Base-by-base conservation (phyloP, 2,888 invertebrate genomes). In the Subacronicta megacephala region DNA sequence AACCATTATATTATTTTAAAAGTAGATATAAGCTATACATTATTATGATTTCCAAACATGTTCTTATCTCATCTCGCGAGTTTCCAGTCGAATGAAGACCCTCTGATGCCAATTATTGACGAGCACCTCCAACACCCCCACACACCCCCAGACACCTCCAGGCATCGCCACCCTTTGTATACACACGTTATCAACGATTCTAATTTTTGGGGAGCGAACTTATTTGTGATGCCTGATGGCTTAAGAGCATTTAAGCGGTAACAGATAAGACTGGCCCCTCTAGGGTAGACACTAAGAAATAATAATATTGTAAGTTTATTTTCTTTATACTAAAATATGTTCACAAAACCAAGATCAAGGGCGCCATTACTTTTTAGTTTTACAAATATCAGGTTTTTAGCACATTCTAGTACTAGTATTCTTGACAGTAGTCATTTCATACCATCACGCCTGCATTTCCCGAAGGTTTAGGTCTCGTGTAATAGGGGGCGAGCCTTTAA, bases 41-140 rank as follows among this genome's bases (percentile, higher is more conserved):
- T 26, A 10, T 49, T 29, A 47, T n/a, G 18, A 55, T 53, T 20
- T 44, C 49, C 33, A 55, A 52, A 58, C 62, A 36, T 57, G 54
- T 61, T 54, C 49, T 49, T 61, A 66, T 59, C 67, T 60, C 59
- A 53, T 66, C 37, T 38, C 7, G 17, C 16, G 29, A 40, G 38
- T 66, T 72, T 73, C 73, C 73, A 73, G 49, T 59, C 43, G 56
- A 33, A 18, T 70, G 67, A 57, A 61, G 70, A 73, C 73, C 72
- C 72, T 66, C 53, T 51, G 47, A 57, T 41, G 42, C 41, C 66
- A 64, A 53, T 66, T 66, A 62, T 57, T 58, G 49, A 49, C 41
- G 51, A 41, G 31, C 18, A 36, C 31, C 50, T 42, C 17, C 16
- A 15, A 23, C 29, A 50, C 33, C 29, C 41, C 35, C 16, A 29